Base-by-base conservation (phyloP, 2,888 invertebrate species). In the Cactoblastis cactorum region DNA sequence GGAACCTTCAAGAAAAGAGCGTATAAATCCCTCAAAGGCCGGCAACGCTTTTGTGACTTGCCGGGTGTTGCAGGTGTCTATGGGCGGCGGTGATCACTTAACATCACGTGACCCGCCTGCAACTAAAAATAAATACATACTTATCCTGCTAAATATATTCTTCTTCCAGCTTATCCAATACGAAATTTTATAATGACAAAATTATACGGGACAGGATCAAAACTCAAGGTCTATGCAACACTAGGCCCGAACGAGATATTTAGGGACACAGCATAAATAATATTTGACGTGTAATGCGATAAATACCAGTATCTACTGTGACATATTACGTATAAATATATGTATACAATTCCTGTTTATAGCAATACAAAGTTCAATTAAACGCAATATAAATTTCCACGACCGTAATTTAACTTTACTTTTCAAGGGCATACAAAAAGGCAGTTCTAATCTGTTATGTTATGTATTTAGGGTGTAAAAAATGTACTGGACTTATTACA, bases 271-370 rank as follows among this genome's bases (percentile, higher is more conserved):
- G 8, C 28, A 11, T 43, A 32, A 43, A 43, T 14, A 15, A 55
- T 60, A 56, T 72, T 69, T 68, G 71, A 63, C 52, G 41, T 49
- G 51, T 67, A 75, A 80, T 75, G 75, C 74, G 63, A 53, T 59
- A 62, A 59, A 56, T 50, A 57, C 39, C 39, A 28, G 60, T 59
- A 59, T 28, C 61, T 62, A 60, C 43, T 50, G 47, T 48, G 15
- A 24, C 37, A 48, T 37, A n/a, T n/a, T n/a, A 17, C 9, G 9
- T 34, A 47, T 14, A 48, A 28, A 48, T 24, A 48, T 38, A 48
- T 24, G 47, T 24, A 48, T 48, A 48, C 28, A n/a, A n/a, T n/a
- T n/a, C n/a, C n/a, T n/a, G n/a, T n/a, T n/a, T n/a, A n/a, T n/a
- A n/a, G n/a, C n/a, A n/a, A n/a, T n/a, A n/a, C 47, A 48, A 48